Evolutionary conservation across 2,888 invertebrate species (phyloP).

Genomic region (Fragum sueziense): DNA sequence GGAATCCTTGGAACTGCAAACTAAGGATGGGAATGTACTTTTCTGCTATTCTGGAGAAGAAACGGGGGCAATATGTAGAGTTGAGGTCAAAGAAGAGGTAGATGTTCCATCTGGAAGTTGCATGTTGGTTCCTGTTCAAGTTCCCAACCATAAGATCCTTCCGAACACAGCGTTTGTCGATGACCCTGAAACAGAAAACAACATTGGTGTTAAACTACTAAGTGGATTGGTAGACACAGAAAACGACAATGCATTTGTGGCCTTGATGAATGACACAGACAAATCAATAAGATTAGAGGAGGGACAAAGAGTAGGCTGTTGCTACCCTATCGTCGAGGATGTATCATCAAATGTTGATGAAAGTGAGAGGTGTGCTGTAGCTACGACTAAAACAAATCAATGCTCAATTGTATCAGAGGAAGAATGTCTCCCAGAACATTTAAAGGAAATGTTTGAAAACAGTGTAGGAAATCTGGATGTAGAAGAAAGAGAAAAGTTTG

Average conservation of each 20-base stretch:
- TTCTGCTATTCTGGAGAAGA: slow-evolving; percentile 13
- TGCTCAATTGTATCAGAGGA: neutral
- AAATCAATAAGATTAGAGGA: slow-evolving; percentile 10
- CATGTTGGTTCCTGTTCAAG: slow-evolving; percentile 20
- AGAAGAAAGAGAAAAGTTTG: no score
- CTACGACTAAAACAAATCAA: neutral
- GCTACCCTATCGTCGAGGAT: slow-evolving; percentile 11
- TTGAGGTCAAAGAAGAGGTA: slow-evolving; percentile 8
- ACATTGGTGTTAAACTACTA: neutral
- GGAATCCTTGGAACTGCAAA: slow-evolving; percentile 7
- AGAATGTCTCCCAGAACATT: slow-evolving; percentile 22
- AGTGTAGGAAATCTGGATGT: slow-evolving; percentile 13
- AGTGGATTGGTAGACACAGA: slow-evolving; percentile 20
- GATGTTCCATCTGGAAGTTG: slow-evolving; percentile 8
- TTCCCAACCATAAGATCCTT: neutral
- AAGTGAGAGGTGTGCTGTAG: neutral
- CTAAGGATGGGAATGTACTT: neutral
- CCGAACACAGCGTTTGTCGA: slow-evolving; percentile 11
- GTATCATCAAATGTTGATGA: no score
- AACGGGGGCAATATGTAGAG: slow-evolving; percentile 6
- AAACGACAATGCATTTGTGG: neutral
- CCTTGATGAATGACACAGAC: slow-evolving; percentile 20
- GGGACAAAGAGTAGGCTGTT: slow-evolving; percentile 6
- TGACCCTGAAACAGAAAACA: neutral
- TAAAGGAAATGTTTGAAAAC: slow-evolving; percentile 37